These are phyloP conservation scores for Dipodomys ordii DNA, from an alignment of 2,113 vertebrate species.

Conservation along the genomic window DNA sequence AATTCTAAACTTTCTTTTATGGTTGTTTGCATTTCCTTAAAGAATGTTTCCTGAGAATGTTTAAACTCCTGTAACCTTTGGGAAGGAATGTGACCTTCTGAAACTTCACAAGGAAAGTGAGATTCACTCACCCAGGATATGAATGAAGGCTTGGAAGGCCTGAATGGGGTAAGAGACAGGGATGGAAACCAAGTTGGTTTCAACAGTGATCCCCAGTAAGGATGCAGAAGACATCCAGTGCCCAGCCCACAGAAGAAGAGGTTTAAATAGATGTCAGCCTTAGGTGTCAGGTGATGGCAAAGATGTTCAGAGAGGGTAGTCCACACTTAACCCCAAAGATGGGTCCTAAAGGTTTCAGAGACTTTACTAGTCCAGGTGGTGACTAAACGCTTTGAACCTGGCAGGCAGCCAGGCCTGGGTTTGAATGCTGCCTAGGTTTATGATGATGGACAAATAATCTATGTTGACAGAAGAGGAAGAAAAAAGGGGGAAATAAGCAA, in stretches of 20 bases:
- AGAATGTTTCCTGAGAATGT: not conserved
- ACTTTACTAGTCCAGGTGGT: not conserved
- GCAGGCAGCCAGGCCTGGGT: not conserved
- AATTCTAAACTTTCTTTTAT: not conserved
- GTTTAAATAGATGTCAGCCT: not conserved
- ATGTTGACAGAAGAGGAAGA: too few relatives aligned
- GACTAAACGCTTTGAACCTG: not conserved
- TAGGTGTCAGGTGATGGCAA: too few relatives aligned
- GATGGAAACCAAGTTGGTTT: not conserved
- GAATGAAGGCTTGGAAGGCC: not conserved
- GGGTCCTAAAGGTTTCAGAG: not conserved
- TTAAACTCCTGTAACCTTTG: not conserved
- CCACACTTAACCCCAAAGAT: fast-evolving
- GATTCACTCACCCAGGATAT: not conserved
- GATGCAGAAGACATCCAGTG: not conserved
- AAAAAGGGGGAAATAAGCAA: not conserved
- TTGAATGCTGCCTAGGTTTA: not conserved
- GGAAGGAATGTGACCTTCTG: not conserved
- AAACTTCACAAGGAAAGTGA: not conserved
- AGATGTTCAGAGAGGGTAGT: not conserved
- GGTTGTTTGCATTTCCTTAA: not conserved
- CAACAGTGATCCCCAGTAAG: too few relatives aligned
- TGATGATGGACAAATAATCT: not conserved
- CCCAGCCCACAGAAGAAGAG: not conserved
- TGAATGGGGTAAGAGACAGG: fast-evolving